A percentile compares a stretch with the other conserved stretches of the same genome.
phyloP scores from a whole-genome alignment of 2,888 invertebrate genomes.

The Priocnemis perturbator region DNA sequence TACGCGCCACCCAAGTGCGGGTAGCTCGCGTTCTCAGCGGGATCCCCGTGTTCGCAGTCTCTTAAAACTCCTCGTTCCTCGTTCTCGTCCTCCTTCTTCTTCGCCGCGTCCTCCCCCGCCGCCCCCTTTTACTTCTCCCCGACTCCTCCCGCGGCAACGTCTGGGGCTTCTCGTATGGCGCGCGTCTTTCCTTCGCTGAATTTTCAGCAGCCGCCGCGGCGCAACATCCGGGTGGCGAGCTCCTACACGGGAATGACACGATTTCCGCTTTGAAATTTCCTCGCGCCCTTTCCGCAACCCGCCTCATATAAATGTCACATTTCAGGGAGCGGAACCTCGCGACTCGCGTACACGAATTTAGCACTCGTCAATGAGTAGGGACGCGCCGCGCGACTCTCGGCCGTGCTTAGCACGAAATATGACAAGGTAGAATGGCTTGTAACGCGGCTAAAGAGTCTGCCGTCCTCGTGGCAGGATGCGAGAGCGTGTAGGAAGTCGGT shows the following conservation, averaged over 20 bases:
- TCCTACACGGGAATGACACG: conserved; percentile 25
- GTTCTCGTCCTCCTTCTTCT: conserved; percentile 36
- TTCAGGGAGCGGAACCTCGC: no score
- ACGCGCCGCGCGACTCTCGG: no score
- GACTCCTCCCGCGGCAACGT: not conserved
- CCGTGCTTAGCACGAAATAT: no score
- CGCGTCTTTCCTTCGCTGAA: conserved; percentile 13
- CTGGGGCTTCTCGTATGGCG: not conserved
- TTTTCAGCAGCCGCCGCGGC: conserved; percentile 22
- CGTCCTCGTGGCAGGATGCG: no score
- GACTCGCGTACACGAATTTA: no score
- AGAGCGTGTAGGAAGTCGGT: not conserved
- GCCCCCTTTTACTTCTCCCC: not conserved
- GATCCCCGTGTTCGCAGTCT: conserved; percentile 62
- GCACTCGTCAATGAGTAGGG: no score
- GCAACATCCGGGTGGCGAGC: conserved; percentile 20
- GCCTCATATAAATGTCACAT: no score
- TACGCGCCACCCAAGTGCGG: conserved; percentile 66
- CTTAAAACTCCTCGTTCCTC: conserved; percentile 51
- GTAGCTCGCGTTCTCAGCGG: conserved; percentile 65
- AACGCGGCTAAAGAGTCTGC: no score
- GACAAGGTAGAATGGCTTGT: no score
- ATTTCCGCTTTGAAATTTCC: conserved; percentile 24
- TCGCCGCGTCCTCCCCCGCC: conserved; percentile 4
- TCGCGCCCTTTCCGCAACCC: not conserved